Percentiles rank a stretch among this genome's conserved stretches.
phyloP scores from a whole-genome alignment of 2,888 invertebrate species.

The Drosophila anceps region DNA sequence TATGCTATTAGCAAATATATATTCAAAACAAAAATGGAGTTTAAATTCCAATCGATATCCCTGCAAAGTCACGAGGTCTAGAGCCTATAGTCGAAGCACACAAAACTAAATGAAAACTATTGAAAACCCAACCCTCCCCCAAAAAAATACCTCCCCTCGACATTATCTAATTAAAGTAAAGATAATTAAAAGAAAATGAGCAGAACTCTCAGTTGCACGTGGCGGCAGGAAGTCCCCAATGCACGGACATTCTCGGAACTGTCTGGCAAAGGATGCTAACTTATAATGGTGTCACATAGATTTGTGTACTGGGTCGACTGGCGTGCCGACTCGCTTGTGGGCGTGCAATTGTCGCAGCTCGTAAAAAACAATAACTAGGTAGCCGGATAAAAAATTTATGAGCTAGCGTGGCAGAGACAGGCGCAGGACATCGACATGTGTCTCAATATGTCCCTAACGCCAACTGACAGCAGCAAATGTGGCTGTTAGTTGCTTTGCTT shows the following conservation, averaged over 20 bases:
- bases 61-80: not conserved
- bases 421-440: constrained; percentile 67
- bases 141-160: not conserved
- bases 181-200: constrained; percentile 39
- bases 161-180: constrained; percentile 33
- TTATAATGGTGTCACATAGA: constrained; percentile 55
- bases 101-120: not conserved
- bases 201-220: constrained; percentile 43
- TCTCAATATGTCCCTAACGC: constrained; percentile 54
- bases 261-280: constrained; percentile 57
- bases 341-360: constrained; percentile 76
- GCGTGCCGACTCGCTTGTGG: constrained; percentile 32
- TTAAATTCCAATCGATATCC: not conserved
- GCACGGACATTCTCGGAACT: constrained; percentile 42
- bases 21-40: no score
- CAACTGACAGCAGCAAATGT: constrained; percentile 62
- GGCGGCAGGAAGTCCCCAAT: constrained; percentile 63
- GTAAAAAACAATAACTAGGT: constrained; percentile 76
- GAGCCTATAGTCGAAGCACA: not conserved
- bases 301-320: constrained; percentile 1
- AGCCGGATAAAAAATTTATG: constrained; percentile 75
- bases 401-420: constrained; percentile 50
- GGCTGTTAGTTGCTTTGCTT: constrained; percentile 25
- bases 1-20: not conserved
- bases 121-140: constrained; percentile 5